Evolutionary conservation across 2,113 vertebrate genomes (phyloP), one percentile per base, ranked within the genome.

Genomic region (Glaucomys volans): DNA sequence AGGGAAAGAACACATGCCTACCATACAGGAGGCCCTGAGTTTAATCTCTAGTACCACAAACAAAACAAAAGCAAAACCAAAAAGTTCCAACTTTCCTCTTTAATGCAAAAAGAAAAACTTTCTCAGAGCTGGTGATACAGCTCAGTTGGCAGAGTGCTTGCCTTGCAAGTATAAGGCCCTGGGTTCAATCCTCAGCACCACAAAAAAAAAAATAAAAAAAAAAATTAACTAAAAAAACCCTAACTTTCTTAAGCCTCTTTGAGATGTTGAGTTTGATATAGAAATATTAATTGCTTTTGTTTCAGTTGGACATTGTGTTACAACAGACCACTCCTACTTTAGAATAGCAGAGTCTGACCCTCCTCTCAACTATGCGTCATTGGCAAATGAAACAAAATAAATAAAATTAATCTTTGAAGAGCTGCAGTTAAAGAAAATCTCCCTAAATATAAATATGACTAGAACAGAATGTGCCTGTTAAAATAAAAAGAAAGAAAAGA

Each of bases 391-490:
- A 93, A 92, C 82, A 88, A 95, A 94, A 94, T 94, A 97, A 98
- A 97, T 97, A 97, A 93, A 11, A 18, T 95, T 91, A 87, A 94
- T 96, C 93, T 97, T 96, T 87, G 93, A 97, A 79, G 47, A 97
- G 89, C 52, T 97, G 83, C 42, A 80, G 62, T 85, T 95, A 97
- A 96, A 97, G 94, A 97, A 81, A 79, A 59, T 30, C 32, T 74
- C 86, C 6, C 74, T 89, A 97, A 97, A 95, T 97, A 97, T 97
- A 98, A 98, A 98, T 96, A 98, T 81, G 79, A 97, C 81, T 85
- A 97, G 98, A 98, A 98, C 98, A 97, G 52, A 84, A 84, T 98
- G 98, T 98, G 94, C 97, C 90, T 93, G 96, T 97, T 95, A 95
- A 0, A 95, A 95, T 86, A 89, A 83, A 1, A 10, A 64, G 59